Base-by-base conservation (phyloP, 2,797 vertebrate species). In the Synaphobranchus kaupii region DNA sequence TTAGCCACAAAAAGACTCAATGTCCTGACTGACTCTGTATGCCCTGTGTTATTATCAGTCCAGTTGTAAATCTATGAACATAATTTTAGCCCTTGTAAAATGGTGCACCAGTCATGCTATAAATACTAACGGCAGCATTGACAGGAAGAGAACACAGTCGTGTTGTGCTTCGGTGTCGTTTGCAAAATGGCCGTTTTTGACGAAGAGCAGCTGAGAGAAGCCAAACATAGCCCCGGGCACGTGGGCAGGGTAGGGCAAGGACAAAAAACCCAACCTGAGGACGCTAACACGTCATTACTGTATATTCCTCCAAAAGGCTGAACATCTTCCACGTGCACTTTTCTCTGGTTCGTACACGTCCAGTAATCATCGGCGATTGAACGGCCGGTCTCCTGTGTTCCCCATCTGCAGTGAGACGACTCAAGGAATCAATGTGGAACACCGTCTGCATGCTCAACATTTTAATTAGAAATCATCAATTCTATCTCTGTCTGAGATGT, bases 401-500 rank as follows among this genome's bases (percentile, higher is more conserved):
- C 66, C 47, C 52, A 20, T 44, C 81, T 71, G 82, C 86, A 71
- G 86, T 9, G 47, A 87, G 83, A 56, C 47, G 82, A 56, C 20
- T 83, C 86, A 56, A 73, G 44, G 80, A 84, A 83, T 86, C 86
- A 86, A 86, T 81, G n/a, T 9, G 52, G 73, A 25, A 47, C 22
- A 71, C 28, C 28, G 85, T 60, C 39, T 83, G 39, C n/a, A 63
- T 48, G 84, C 68, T 58, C 25, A 0, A 7, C 48, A 20, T 85
- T 85, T 87, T 17, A 87, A 87, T 81, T 83, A 76, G 20, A 58
- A 73, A 56, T 86, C 28, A 90, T 88, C 82, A 73, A 4, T 73
- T 71, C 76, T 85, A 85, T 68, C 80, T 78, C 63, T 34, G 80
- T 31, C 58, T 81, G 17, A 83, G 87, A 87, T 50, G 48, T 82